phyloP scores from a whole-genome alignment of 2,888 invertebrate species.

The Lamproptera curius region DNA sequence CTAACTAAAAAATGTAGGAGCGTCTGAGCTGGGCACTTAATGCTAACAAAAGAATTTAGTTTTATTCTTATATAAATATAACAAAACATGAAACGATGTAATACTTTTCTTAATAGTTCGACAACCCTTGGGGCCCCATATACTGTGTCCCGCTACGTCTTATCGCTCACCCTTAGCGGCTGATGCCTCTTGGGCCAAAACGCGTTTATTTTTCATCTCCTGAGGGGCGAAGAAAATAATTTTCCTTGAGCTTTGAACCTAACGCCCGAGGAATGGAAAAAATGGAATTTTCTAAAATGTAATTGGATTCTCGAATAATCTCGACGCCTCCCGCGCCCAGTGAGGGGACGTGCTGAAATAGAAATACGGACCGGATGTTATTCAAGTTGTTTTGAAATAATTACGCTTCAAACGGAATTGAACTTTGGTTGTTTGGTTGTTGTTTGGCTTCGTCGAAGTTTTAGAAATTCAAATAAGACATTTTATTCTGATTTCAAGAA shows the following conservation, averaged over 20 bases:
- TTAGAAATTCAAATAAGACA: too few relatives aligned
- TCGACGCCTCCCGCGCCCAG: conserved; percentile 59
- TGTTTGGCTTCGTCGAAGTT: too few relatives aligned
- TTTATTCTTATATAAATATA: too few relatives aligned
- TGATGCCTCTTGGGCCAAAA: conserved; percentile 31
- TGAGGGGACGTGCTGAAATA: conserved; percentile 50
- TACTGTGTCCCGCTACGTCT: conserved; percentile 38
- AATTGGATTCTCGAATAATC: conserved; percentile 75
- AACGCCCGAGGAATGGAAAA: conserved; percentile 50
- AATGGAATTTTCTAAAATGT: conserved; percentile 72
- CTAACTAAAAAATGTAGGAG: too few relatives aligned
- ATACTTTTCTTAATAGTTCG: too few relatives aligned
- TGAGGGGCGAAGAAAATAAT: conserved; percentile 71
- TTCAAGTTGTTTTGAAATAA: conserved; percentile 8
- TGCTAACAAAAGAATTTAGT: too few relatives aligned
- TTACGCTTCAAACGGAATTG: neutral
- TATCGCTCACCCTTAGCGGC: conserved; percentile 30
- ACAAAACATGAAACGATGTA: too few relatives aligned
- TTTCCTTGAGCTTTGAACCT: conserved; percentile 74
- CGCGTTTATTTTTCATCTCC: conserved; percentile 75
- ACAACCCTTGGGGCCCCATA: conserved; percentile 17
- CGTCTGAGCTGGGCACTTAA: too few relatives aligned
- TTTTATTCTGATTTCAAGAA: too few relatives aligned
- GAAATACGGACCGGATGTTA: conserved; percentile 13
- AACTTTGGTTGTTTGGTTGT: too few relatives aligned